A percentile compares a stretch with the other conserved stretches of the same genome.
Conservation (phyloP, 2,113 vertebrate genomes). For the Eulemur macaco region DNA sequence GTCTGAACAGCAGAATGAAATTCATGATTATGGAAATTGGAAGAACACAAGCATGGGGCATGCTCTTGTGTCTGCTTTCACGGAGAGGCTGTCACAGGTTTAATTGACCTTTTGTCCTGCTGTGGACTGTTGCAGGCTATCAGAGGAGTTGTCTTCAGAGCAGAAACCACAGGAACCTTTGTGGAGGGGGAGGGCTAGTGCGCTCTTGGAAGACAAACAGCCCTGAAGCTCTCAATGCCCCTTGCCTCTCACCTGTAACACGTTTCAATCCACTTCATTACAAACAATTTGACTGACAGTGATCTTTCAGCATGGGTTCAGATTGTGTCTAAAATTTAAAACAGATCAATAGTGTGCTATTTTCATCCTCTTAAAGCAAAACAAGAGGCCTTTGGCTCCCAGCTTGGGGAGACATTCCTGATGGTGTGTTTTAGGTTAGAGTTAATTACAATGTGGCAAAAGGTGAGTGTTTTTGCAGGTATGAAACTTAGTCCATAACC, state of each 20-base stretch:
- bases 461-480: neutral
- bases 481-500: neutral
- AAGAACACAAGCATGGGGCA: constrained; percentile 37
- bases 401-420: neutral
- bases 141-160: constrained; percentile 19
- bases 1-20: constrained; percentile 64
- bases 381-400: neutral
- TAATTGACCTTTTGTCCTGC: constrained; percentile 69
- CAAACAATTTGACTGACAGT: neutral
- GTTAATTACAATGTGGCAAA: neutral
- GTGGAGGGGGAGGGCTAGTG: neutral
- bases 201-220: constrained; percentile 8
- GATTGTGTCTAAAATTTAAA: constrained; percentile 6
- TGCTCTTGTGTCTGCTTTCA: constrained; percentile 55
- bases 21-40: constrained; percentile 67
- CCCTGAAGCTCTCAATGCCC: neutral
- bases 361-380: constrained; percentile 35
- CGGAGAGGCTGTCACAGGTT: constrained; percentile 56
- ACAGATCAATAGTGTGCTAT: neutral
- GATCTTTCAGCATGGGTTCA: constrained; percentile 23
- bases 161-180: constrained; percentile 43
- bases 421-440: neutral
- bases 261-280: constrained; percentile 26
- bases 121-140: neutral
- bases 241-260: neutral